A percentile compares a stretch with the other conserved stretches of the same genome.
Evolutionary conservation across 2,888 invertebrate species (phyloP).

Genomic region (Cheilosia scutellata): DNA sequence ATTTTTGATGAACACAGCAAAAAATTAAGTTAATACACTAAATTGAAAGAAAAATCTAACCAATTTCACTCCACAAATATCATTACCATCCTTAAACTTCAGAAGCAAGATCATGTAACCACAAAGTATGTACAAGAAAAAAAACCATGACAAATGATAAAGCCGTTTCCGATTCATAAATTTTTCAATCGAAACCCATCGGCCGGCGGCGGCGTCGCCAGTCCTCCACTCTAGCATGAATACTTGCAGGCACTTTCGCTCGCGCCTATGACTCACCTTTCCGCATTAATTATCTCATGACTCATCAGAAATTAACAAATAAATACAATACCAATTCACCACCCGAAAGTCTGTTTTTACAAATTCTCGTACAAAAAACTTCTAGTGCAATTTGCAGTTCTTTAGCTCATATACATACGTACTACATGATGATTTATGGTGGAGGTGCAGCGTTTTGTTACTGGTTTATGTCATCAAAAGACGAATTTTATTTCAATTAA

Average conservation of each 20-base stretch:
- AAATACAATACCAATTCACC: constrained; percentile 16
- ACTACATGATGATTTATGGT: constrained; percentile 38
- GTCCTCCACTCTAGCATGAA: constrained; percentile 46
- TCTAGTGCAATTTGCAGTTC: constrained; percentile 32
- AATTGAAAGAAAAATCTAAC: background rate
- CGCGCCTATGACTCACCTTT: constrained; percentile 53
- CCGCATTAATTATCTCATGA: constrained; percentile 49
- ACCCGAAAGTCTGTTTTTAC: background rate
- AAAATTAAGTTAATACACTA: no score
- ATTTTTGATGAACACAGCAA: no score
- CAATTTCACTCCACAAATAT: background rate
- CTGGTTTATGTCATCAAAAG: constrained; percentile 50
- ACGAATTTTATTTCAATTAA: constrained; percentile 37
- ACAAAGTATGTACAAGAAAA: background rate
- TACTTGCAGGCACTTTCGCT: constrained; percentile 47
- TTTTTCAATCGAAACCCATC: background rate
- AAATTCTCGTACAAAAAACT: constrained; percentile 3
- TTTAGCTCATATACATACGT: background rate
- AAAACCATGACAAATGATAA: constrained; percentile 42
- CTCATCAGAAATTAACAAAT: constrained; percentile 25
- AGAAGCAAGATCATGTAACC: background rate
- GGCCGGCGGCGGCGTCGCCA: constrained; percentile 2
- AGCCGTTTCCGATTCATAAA: constrained; percentile 49
- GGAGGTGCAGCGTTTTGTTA: constrained; percentile 13
- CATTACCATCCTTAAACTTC: background rate